These are phyloP conservation scores for Psococerastis gibbosa DNA, from an alignment of 2,888 invertebrate species.

Conservation along the genomic window DNA sequence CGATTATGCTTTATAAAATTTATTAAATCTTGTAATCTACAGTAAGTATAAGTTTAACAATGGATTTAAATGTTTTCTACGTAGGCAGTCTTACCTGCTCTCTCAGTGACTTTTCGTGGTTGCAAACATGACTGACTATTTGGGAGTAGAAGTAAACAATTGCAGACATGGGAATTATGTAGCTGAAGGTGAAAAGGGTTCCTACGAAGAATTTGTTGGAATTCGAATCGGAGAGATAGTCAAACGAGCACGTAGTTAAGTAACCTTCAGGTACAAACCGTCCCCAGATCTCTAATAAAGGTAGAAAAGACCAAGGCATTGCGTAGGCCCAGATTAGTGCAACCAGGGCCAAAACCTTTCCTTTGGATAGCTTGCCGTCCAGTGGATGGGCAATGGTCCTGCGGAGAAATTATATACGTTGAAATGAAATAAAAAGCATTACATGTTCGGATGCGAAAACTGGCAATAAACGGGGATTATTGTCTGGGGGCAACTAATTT, in stretches of 20 bases:
- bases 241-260: slow-evolving; percentile 66
- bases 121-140: slow-evolving; percentile 70
- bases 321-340: slow-evolving; percentile 54
- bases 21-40: no score
- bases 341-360: slow-evolving; percentile 61
- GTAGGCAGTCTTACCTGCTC: slow-evolving; percentile 32
- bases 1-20: no score
- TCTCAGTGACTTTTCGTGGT: slow-evolving; percentile 63
- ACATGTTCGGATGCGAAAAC: no score
- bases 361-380: slow-evolving; percentile 59
- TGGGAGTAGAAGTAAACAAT: slow-evolving; percentile 73
- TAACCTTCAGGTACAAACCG: slow-evolving; percentile 74
- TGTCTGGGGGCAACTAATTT: no score
- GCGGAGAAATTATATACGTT: no score
- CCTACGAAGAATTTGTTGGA: slow-evolving; percentile 60
- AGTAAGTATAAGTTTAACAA: no score
- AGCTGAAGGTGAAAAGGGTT: slow-evolving; percentile 57
- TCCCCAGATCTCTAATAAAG: slow-evolving; percentile 69
- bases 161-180: slow-evolving; percentile 53
- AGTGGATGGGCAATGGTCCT: slow-evolving; percentile 65
- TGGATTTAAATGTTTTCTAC: slow-evolving; percentile 22
- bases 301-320: slow-evolving; percentile 64
- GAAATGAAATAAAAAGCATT: no score
- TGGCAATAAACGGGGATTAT: no score
- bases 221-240: slow-evolving; percentile 59